Percentiles rank a stretch among this genome's conserved stretches.
Conservation (phyloP, 2,888 invertebrate species). For the Glyphotaelius pellucidus region DNA sequence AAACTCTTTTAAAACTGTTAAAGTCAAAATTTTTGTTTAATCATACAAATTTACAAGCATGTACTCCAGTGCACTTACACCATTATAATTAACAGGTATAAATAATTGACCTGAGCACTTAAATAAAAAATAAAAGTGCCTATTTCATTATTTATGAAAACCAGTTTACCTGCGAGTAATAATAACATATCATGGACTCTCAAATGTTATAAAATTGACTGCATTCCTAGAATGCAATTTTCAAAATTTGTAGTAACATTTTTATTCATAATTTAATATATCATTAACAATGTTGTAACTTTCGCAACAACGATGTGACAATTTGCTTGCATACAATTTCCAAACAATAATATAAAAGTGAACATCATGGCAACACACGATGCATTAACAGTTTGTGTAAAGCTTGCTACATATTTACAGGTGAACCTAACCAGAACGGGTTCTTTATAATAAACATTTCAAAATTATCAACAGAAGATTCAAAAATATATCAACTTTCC, state of each 20-base stretch:
- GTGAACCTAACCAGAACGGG: neutral
- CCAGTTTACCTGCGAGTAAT: neutral
- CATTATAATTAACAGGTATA: neutral
- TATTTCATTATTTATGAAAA: neutral
- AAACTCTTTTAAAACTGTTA: neutral
- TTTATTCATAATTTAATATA: neutral
- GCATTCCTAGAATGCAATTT: neutral
- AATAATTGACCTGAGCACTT: neutral
- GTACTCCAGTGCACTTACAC: conserved; percentile 20
- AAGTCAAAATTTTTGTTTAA: conserved; percentile 21
- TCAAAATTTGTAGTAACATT: neutral
- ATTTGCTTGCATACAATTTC: neutral
- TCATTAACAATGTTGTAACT: neutral
- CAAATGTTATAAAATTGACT: neutral
- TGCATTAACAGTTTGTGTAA: neutral
- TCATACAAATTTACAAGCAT: conserved; percentile 40
- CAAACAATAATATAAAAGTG: neutral
- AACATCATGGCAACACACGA: neutral
- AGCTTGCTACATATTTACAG: neutral
- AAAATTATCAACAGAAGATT: neutral
- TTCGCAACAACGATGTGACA: neutral
- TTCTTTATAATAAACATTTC: neutral
- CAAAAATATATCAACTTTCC: neutral
- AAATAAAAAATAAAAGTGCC: neutral
- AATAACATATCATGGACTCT: neutral